phyloP scores from a whole-genome alignment of 2,797 vertebrate genomes.

The Spinus olivaceus region DNA sequence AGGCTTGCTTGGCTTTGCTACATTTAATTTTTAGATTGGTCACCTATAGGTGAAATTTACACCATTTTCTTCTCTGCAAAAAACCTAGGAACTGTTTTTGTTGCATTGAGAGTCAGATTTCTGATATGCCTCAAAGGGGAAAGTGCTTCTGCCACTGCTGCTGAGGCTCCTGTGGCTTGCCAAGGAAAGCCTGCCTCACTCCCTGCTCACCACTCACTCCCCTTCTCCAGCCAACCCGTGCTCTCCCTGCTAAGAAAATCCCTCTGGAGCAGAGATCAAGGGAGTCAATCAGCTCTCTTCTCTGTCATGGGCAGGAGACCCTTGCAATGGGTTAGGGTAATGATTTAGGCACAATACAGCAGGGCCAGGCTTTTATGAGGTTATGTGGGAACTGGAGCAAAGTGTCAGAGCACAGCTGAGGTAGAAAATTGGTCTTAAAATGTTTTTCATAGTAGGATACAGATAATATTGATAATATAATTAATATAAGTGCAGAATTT shows the following conservation, averaged over 20 bases:
- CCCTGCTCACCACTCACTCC: not conserved
- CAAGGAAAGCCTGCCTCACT: not conserved
- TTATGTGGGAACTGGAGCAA: not conserved
- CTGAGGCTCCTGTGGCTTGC: rapidly evolving
- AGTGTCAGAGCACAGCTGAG: not conserved
- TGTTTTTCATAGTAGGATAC: not conserved
- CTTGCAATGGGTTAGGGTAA: not conserved
- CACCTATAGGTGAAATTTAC: not conserved
- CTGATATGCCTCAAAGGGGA: not conserved
- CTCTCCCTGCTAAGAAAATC: not conserved
- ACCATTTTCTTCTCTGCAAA: not conserved
- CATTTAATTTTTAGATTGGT: slow-evolving; percentile 46
- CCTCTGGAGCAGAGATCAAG: not conserved
- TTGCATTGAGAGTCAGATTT: not conserved
- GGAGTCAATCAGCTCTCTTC: not conserved
- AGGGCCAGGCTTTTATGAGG: not conserved
- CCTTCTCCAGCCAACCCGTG: not conserved
- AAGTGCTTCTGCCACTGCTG: not conserved
- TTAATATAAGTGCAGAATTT: not conserved
- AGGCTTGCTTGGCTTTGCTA: slow-evolving; percentile 15
- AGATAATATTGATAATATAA: not conserved
- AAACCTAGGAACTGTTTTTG: not conserved
- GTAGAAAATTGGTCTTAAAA: not conserved
- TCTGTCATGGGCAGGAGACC: not conserved
- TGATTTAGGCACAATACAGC: not conserved